A percentile compares a stretch with the other conserved stretches of the same genome.
Evolutionary conservation across 2,797 vertebrate genomes (phyloP).

Genomic region (Lacerta bilineata): DNA sequence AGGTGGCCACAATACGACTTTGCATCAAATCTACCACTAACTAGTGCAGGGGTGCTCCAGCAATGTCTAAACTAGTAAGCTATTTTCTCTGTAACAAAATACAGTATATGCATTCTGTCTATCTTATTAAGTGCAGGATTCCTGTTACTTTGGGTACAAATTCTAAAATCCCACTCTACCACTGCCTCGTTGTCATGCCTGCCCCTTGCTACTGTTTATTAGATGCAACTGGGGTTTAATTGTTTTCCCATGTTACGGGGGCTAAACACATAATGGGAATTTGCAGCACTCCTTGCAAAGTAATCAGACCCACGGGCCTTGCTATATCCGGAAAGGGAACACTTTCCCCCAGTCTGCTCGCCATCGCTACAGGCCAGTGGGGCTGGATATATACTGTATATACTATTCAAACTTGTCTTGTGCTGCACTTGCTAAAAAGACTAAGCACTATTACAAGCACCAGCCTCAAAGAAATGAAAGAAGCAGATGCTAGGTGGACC

Average conservation of each 20-base stretch:
- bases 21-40: neutral
- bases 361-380: neutral
- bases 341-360: neutral
- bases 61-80: neutral
- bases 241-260: neutral
- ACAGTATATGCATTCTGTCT: neutral
- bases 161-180: neutral
- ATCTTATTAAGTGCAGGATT: slow-evolving; percentile 1
- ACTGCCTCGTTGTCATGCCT: neutral
- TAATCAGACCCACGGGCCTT: neutral
- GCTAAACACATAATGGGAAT: no score
- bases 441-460: neutral
- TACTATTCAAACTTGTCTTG: neutral
- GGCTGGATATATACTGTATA: no score
- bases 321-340: neutral
- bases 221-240: neutral
- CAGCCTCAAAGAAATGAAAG: neutral
- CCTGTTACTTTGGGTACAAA: neutral
- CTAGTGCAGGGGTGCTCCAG: no score
- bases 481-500: no score
- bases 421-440: neutral
- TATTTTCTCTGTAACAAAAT: neutral
- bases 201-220: neutral
- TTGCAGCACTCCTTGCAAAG: neutral
- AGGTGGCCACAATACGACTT: neutral